These are phyloP conservation scores for Pseudochromis fuscus DNA, from an alignment of 2,797 vertebrate species.

Conservation along the genomic window DNA sequence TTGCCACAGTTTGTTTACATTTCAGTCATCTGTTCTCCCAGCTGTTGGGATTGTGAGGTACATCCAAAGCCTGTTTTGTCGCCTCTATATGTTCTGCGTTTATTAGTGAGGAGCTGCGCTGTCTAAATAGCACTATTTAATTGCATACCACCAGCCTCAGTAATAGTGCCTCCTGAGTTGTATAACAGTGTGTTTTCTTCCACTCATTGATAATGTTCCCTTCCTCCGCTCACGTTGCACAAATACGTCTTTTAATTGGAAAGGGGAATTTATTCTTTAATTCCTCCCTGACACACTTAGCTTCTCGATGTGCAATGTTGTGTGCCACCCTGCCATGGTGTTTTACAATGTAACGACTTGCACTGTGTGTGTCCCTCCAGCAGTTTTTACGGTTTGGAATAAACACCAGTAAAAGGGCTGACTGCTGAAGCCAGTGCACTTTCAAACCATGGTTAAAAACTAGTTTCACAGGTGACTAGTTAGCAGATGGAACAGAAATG, in stretches of 20 bases:
- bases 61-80: constrained; percentile 41
- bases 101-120: constrained; percentile 63
- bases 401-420: constrained; percentile 81
- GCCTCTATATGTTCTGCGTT: constrained; percentile 66
- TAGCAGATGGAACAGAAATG: constrained; percentile 83
- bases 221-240: constrained; percentile 68
- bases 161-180: constrained; percentile 82
- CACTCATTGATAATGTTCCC: constrained; percentile 75
- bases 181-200: constrained; percentile 75
- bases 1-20: constrained; percentile 57
- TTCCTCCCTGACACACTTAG: constrained; percentile 71
- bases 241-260: constrained; percentile 81
- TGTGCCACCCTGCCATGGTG: constrained; percentile 73
- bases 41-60: constrained; percentile 60
- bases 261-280: constrained; percentile 77
- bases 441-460: constrained; percentile 82
- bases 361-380: constrained; percentile 69
- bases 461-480: constrained; percentile 86
- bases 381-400: constrained; percentile 78
- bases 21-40: constrained; percentile 66
- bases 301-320: constrained; percentile 55
- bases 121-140: constrained; percentile 76
- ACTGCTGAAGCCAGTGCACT: constrained; percentile 56
- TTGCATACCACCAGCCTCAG: constrained; percentile 67
- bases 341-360: constrained; percentile 82